Conservation (phyloP, 2,113 vertebrate species). For the Plecotus auritus region DNA sequence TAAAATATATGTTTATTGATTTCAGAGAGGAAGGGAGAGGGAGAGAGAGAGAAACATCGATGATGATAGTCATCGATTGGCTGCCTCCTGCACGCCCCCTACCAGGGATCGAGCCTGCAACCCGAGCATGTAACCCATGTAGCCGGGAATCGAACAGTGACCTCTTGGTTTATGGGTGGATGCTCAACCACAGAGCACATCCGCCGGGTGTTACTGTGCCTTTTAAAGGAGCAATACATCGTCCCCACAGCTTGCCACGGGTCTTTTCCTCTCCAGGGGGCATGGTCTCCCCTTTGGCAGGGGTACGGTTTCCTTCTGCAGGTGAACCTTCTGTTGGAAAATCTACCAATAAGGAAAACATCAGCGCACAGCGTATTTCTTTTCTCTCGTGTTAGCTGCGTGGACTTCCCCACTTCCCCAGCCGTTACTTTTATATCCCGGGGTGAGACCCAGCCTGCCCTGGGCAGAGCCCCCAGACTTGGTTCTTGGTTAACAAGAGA, state of each 20-base stretch:
- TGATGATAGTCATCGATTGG: too few relatives aligned
- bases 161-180: too few relatives aligned
- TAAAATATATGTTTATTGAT: too few relatives aligned
- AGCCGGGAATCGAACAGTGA: too few relatives aligned
- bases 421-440: background rate
- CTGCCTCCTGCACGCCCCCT: too few relatives aligned
- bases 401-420: background rate
- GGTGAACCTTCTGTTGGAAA: background rate
- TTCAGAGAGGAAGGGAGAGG: too few relatives aligned
- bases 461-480: background rate
- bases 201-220: background rate
- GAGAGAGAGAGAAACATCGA: too few relatives aligned
- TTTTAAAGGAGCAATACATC: background rate
- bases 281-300: background rate
- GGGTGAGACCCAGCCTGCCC: background rate
- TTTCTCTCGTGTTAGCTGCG: background rate
- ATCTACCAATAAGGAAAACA: background rate
- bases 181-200: too few relatives aligned
- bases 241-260: background rate
- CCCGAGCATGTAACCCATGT: too few relatives aligned
- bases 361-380: background rate
- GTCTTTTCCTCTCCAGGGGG: background rate
- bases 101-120: too few relatives aligned
- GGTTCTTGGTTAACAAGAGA: background rate
- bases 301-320: background rate